These are phyloP conservation scores for Aplocera efformata DNA, from an alignment of 2,888 invertebrate species.

Conservation along the genomic window DNA sequence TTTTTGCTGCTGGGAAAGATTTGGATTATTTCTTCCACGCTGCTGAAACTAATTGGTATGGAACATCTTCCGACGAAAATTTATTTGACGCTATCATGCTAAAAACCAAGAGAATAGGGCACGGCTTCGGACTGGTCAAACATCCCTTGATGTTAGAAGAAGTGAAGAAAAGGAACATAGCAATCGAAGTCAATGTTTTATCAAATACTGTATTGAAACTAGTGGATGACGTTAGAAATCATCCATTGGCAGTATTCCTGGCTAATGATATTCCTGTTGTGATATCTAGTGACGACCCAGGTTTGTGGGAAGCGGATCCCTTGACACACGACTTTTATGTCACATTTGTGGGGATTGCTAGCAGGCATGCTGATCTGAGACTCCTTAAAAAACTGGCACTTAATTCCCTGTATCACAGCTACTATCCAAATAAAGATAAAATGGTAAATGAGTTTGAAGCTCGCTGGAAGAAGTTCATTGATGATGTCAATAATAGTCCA, in stretches of 20 bases:
- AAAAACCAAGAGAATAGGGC: conserved; percentile 87
- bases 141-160: conserved; percentile 84
- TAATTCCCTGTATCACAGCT: conserved; percentile 87
- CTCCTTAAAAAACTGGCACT: conserved; percentile 86
- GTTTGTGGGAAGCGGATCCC: conserved; percentile 86
- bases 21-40: conserved; percentile 88
- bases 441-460: conserved; percentile 60
- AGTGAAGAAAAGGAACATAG: conserved; percentile 81
- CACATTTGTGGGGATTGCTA: conserved; percentile 88
- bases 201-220: conserved; percentile 88
- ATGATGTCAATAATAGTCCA: conserved; percentile 36
- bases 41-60: conserved; percentile 90
- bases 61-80: conserved; percentile 84
- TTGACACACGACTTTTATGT: conserved; percentile 87
- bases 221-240: conserved; percentile 87
- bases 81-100: conserved; percentile 87
- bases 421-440: conserved; percentile 67
- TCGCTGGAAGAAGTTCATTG: conserved; percentile 64
- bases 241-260: conserved; percentile 84
- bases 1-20: conserved; percentile 68
- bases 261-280: conserved; percentile 86
- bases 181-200: conserved; percentile 88
- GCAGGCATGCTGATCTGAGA: conserved; percentile 83
- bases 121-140: conserved; percentile 86
- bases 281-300: conserved; percentile 89